Evolutionary conservation across 1,140 invertebrate genomes (phyloP), one percentile per base, ranked within the genome.

Genomic region (Ceratosolen fusciceps): DNA sequence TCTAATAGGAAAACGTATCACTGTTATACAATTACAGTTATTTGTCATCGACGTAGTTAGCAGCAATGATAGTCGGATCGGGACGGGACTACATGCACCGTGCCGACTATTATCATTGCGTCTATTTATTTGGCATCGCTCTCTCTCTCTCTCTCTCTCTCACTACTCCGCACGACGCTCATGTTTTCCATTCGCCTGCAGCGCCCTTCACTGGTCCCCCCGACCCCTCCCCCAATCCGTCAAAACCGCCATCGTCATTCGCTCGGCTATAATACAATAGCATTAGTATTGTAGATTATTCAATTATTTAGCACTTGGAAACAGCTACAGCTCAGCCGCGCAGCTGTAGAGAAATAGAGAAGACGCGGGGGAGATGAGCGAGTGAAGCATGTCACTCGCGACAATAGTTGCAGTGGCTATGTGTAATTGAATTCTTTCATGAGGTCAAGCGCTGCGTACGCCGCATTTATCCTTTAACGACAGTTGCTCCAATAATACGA

Each of bases 401-500:
- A 80, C 78, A 34, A 67, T 70, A 81, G 72, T 83, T 83, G 75
- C 77, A 70, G 34, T 31, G 60, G 60, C 19, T 24, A 37, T 70
- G 75, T 86, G 75, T 86, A 85, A 86, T 85, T 86, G 84, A 86
- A 85, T 85, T 85, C 83, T 83, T 81, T 85, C 81, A 81, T 80
- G 83, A 82, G 82, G 85, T 84, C 81, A 85, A 82, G 78, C 81
- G 19, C 37, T 75, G 73, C 54, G 34, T 73, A 52, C n/a, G 26
- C 21, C 12, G 52, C 43, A 26, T 47, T 43, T 70, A 60, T 77
- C 47, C 75, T 82, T 82, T 82, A 81, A 83, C 80, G 77, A 80
- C 82, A 81, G 80, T 86, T 83, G 85, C 81, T 84, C 82, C 83
- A 85, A 85, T 86, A 84, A 77, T 16, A 52, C 26, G 74, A 2